Conservation (phyloP, 2,113 vertebrate species). For the Lamprologus callipterus region DNA sequence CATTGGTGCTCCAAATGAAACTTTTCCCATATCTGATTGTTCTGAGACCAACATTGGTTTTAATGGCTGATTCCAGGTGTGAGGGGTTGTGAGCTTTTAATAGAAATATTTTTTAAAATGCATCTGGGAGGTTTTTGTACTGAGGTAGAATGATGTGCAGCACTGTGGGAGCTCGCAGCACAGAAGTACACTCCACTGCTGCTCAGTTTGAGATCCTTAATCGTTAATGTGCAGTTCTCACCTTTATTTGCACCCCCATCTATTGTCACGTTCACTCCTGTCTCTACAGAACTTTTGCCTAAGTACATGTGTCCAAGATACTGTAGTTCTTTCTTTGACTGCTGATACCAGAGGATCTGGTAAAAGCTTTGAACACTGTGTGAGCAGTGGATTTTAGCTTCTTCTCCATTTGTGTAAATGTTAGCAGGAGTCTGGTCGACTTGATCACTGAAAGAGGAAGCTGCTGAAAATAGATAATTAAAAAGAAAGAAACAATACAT, state of each 20-base stretch:
- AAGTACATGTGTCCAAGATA: background rate
- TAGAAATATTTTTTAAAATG: background rate
- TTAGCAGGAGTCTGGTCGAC: background rate
- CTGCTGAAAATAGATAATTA: background rate
- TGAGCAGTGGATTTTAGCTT: background rate
- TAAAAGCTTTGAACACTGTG: background rate
- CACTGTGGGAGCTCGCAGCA: background rate
- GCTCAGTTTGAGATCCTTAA: background rate
- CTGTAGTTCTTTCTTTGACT: fast-evolving
- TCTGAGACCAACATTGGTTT: background rate
- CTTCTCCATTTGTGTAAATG: background rate
- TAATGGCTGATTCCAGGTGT: background rate
- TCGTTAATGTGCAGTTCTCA: background rate
- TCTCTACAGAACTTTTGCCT: background rate
- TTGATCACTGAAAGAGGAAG: background rate
- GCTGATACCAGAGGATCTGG: background rate
- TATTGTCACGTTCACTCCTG: background rate
- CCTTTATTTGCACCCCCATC: background rate
- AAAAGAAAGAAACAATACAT: fast-evolving
- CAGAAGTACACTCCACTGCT: background rate
- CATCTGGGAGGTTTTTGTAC: background rate
- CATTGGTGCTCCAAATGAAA: fast-evolving
- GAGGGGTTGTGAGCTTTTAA: background rate
- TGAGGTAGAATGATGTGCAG: fast-evolving
- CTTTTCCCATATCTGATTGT: background rate